phyloP scores from a whole-genome alignment of 2,888 invertebrate species.

The Drosophila incognita region DNA sequence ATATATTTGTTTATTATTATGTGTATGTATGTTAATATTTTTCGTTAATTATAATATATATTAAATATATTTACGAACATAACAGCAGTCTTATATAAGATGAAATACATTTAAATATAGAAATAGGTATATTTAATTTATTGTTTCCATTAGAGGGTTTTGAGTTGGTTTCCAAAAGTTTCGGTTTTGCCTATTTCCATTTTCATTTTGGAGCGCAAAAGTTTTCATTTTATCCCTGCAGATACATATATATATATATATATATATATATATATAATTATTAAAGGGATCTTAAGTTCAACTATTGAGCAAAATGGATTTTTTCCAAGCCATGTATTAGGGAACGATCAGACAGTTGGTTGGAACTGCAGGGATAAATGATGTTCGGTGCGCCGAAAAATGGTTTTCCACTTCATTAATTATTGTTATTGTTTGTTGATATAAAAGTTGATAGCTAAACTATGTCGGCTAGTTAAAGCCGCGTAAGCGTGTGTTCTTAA shows the following conservation, averaged over 20 bases:
- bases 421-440: constrained; percentile 38
- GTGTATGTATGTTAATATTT: constrained; percentile 56
- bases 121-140: constrained; percentile 72
- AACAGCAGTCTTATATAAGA: constrained; percentile 85
- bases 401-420: neutral
- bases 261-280: neutral
- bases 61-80: constrained; percentile 84
- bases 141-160: constrained; percentile 75
- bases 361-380: constrained; percentile 30
- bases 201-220: constrained; percentile 42
- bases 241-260: constrained; percentile 9
- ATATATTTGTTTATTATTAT: constrained; percentile 29
- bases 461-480: constrained; percentile 51
- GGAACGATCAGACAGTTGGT: neutral
- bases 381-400: constrained; percentile 39
- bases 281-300: neutral
- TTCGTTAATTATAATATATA: constrained; percentile 81
- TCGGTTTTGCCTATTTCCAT: constrained; percentile 30
- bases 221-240: constrained; percentile 9
- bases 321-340: neutral
- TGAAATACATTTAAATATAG: constrained; percentile 80
- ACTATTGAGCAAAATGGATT: constrained; percentile 1
- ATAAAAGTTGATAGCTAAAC: constrained; percentile 71
- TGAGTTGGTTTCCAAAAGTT: constrained; percentile 62
- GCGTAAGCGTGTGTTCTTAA: constrained; percentile 71